Evolutionary conservation across 2,113 vertebrate genomes (phyloP).

Genomic region (Telmatochromis sp.): DNA sequence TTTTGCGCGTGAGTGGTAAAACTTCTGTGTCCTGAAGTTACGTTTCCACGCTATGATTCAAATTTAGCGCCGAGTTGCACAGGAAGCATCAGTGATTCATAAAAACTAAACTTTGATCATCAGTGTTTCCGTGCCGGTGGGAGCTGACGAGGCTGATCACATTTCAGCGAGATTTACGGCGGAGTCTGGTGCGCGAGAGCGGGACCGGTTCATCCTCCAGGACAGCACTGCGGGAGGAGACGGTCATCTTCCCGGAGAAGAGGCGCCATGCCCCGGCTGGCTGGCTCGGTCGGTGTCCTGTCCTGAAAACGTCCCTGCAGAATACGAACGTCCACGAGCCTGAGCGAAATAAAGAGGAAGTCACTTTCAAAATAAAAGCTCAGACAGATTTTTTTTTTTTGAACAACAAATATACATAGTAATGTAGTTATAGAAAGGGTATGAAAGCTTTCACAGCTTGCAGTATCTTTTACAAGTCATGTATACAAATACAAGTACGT

Average conservation of each 20-base stretch:
- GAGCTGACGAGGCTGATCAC: background rate
- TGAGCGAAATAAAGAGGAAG: background rate
- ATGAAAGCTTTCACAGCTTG: rapidly evolving
- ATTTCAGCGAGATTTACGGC: background rate
- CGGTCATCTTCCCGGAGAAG: background rate
- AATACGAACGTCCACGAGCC: background rate
- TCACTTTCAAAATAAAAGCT: background rate
- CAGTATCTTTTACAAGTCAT: rapidly evolving
- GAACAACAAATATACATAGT: background rate
- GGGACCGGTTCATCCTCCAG: background rate
- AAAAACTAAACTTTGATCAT: background rate
- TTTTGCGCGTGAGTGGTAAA: background rate
- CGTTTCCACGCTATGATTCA: background rate
- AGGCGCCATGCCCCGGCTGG: background rate
- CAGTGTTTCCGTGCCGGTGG: background rate
- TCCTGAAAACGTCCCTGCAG: background rate
- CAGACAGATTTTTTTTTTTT: rapidly evolving
- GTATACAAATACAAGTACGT: rapidly evolving
- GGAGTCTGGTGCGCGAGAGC: background rate
- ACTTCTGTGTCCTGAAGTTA: background rate
- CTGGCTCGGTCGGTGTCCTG: background rate
- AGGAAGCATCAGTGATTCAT: background rate
- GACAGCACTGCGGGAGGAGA: background rate
- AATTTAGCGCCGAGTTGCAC: background rate
- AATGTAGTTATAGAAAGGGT: background rate